Conservation (phyloP, 2,888 invertebrate species). For the Mechanitis messenoides region DNA sequence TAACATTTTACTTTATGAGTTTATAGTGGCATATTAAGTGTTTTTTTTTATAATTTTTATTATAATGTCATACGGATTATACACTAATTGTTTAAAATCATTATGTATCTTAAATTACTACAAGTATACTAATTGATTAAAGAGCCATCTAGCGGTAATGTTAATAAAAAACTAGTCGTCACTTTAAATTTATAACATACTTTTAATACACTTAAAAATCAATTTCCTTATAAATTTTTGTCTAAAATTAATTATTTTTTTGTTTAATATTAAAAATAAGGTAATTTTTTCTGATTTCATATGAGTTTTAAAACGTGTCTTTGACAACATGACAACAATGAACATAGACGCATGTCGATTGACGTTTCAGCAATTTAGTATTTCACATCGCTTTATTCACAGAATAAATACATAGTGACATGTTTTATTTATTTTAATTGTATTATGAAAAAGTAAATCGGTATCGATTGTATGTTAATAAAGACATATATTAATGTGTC, state of each 20-base stretch:
- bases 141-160: background rate
- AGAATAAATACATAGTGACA: constrained; percentile 43
- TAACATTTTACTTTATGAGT: too few relatives aligned
- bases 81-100: too few relatives aligned
- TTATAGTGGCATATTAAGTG: too few relatives aligned
- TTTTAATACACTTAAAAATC: too few relatives aligned
- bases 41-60: too few relatives aligned
- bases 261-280: too few relatives aligned
- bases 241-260: too few relatives aligned
- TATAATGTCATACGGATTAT: too few relatives aligned
- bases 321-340: constrained; percentile 25
- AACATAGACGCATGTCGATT: constrained; percentile 23
- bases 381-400: constrained; percentile 41
- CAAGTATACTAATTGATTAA: background rate
- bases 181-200: too few relatives aligned
- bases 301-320: constrained; percentile 21
- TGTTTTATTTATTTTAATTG: constrained; percentile 36
- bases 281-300: background rate
- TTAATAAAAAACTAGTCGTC: background rate
- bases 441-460: constrained; percentile 29
- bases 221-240: too few relatives aligned
- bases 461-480: constrained; percentile 30
- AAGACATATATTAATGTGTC: constrained; percentile 19
- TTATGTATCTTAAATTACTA: too few relatives aligned
- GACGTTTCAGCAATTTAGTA: constrained; percentile 50